Percentiles rank a stretch among this genome's conserved stretches.
phyloP scores from a whole-genome alignment of 2,113 vertebrate genomes.

The Festucalex cinctus region DNA sequence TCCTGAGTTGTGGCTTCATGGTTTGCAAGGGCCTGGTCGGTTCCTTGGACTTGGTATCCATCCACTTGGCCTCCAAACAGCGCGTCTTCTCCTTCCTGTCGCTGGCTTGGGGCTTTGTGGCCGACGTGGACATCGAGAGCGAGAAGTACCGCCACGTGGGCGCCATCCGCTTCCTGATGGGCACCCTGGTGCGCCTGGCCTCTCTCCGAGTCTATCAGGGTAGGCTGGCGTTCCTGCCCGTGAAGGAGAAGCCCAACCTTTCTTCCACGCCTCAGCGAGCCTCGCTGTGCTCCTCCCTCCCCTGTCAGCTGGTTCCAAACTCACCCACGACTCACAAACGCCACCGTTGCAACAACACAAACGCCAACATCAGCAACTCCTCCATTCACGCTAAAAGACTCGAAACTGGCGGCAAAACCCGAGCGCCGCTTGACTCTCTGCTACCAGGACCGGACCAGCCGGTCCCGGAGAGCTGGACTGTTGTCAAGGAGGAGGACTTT shows the following conservation, averaged over 20 bases:
- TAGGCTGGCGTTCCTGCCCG: conserved; percentile 80
- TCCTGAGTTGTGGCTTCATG: conserved; percentile 83
- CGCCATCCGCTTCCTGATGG: conserved; percentile 84
- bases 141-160: conserved; percentile 88
- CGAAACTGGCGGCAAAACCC: conserved; percentile 17
- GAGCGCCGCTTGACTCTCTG: conserved; percentile 66
- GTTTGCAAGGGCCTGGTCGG: conserved; percentile 83
- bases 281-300: conserved; percentile 45
- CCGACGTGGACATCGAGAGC: conserved; percentile 90
- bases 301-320: conserved; percentile 42
- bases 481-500: conserved; percentile 84
- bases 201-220: conserved; percentile 75
- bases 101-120: conserved; percentile 90
- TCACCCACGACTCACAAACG: conserved; percentile 17
- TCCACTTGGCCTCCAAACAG: conserved; percentile 71
- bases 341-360: conserved; percentile 27
- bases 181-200: conserved; percentile 80
- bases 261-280: conserved; percentile 35
- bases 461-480: conserved; percentile 82
- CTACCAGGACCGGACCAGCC: conserved; percentile 80
- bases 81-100: conserved; percentile 84
- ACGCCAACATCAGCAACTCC: conserved; percentile 12
- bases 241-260: conserved; percentile 23
- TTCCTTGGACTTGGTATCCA: conserved; percentile 81
- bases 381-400: conserved; percentile 30